A percentile compares a stretch with the other conserved stretches of the same genome.
Evolutionary conservation across 2,797 vertebrate species (phyloP).

Genomic region (Echeneis naucrates): DNA sequence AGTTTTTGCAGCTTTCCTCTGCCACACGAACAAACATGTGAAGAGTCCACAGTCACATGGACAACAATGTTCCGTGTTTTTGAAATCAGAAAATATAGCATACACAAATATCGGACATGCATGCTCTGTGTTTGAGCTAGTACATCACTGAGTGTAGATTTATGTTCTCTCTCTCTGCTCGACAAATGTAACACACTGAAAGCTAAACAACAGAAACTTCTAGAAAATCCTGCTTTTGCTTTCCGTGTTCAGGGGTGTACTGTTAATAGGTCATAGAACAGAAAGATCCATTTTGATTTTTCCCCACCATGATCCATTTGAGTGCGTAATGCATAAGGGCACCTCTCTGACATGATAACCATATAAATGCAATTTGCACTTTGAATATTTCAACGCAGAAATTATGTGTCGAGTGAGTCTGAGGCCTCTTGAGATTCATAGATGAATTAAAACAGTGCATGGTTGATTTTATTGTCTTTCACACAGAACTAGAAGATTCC

Average conservation of each 20-base stretch:
- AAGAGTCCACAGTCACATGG: conserved; percentile 16
- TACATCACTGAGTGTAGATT: conserved; percentile 35
- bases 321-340: not conserved
- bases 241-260: not conserved
- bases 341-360: not conserved
- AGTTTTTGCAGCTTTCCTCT: conserved; percentile 35
- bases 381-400: conserved; percentile 3
- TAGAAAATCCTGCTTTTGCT: not conserved
- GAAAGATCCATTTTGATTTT: not conserved
- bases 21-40: conserved; percentile 34
- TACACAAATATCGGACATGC: conserved; percentile 17
- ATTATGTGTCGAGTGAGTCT: not conserved
- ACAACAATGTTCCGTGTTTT: not conserved
- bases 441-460: not conserved
- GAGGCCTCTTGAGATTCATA: not conserved
- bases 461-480: conserved; percentile 8
- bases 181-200: conserved; percentile 14
- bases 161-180: conserved; percentile 31
- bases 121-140: not conserved
- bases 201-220: not conserved
- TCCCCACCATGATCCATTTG: not conserved
- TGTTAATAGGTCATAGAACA: not conserved
- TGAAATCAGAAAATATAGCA: conserved; percentile 16
- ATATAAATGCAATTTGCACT: not conserved
- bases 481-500: conserved; percentile 79